These are phyloP conservation scores for Rhingia rostrata DNA, from an alignment of 2,888 invertebrate genomes.

Conservation along the genomic window DNA sequence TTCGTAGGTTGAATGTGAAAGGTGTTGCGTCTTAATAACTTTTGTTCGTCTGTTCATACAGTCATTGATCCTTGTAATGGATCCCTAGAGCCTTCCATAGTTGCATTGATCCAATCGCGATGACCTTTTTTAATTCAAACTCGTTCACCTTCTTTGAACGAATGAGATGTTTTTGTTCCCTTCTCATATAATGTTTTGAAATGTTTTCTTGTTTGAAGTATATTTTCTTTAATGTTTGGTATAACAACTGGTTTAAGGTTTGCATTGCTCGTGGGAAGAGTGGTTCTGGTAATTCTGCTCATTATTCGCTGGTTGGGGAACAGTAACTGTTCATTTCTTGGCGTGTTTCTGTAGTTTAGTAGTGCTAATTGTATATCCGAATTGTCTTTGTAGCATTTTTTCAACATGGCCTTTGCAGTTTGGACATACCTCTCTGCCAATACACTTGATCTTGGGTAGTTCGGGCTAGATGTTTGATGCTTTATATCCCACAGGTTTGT, in stretches of 20 bases:
- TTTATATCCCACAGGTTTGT: conserved; percentile 45
- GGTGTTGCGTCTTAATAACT: conserved; percentile 56
- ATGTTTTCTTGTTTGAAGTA: neutral
- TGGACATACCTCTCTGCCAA: conserved; percentile 58
- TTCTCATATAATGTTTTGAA: neutral
- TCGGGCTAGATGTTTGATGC: conserved; percentile 15
- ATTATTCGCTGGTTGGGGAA: conserved; percentile 67
- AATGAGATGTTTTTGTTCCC: too few relatives aligned
- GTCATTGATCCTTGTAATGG: conserved; percentile 51
- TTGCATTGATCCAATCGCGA: neutral
- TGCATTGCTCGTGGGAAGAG: conserved; percentile 27
- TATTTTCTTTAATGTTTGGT: conserved; percentile 1
- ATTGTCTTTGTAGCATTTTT: conserved; percentile 63
- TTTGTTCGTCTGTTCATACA: conserved; percentile 53
- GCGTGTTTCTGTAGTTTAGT: conserved; percentile 62
- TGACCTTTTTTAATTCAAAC: too few relatives aligned
- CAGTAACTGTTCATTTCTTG: conserved; percentile 54
- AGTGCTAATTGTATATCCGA: conserved; percentile 40
- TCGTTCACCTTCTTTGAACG: too few relatives aligned
- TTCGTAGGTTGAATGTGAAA: conserved; percentile 61
- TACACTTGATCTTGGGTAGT: conserved; percentile 61
- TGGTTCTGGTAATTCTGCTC: conserved; percentile 65
- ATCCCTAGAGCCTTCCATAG: conserved; percentile 45
- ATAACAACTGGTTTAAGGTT: neutral
- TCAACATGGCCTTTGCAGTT: conserved; percentile 61